phyloP scores from a whole-genome alignment of 1,140 invertebrate species.

The Caenorhabditis remanei region DNA sequence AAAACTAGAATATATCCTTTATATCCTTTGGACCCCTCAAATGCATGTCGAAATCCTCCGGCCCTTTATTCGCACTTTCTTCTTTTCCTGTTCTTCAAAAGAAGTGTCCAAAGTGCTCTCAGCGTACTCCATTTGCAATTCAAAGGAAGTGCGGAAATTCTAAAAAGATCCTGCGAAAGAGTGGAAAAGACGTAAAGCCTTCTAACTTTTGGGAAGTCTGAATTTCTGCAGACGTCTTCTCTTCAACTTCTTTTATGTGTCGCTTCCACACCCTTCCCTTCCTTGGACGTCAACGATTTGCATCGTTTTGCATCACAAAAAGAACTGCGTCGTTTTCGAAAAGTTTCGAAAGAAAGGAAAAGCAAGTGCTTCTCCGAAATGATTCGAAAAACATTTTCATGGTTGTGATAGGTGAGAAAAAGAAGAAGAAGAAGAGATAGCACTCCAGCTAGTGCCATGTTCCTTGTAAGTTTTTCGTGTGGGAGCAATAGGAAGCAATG shows the following conservation, averaged over 20 bases:
- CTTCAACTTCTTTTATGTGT: constrained; percentile 14
- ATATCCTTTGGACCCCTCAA: not conserved
- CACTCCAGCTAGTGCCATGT: not conserved
- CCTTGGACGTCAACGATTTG: constrained; percentile 27
- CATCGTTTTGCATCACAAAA: constrained; percentile 41
- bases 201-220: not conserved
- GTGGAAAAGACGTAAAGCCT: not conserved
- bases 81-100: not conserved
- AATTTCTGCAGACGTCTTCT: not conserved
- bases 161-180: not conserved
- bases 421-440: not conserved
- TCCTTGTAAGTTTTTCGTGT: not conserved
- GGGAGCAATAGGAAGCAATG: constrained; percentile 5
- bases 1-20: too few species aligned
- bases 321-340: not conserved
- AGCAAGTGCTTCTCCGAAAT: constrained; percentile 33
- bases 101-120: constrained; percentile 11
- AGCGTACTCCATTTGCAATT: not conserved
- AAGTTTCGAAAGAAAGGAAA: constrained; percentile 32
- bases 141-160: not conserved
- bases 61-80: not conserved
- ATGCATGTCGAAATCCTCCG: too few species aligned
- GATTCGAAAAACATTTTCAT: not conserved
- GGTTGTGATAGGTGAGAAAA: not conserved
- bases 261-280: constrained; percentile 43